A percentile compares a stretch with the other conserved stretches of the same genome.
Evolutionary conservation across 1,140 invertebrate species (phyloP).

Genomic region (Grapholita molesta): DNA sequence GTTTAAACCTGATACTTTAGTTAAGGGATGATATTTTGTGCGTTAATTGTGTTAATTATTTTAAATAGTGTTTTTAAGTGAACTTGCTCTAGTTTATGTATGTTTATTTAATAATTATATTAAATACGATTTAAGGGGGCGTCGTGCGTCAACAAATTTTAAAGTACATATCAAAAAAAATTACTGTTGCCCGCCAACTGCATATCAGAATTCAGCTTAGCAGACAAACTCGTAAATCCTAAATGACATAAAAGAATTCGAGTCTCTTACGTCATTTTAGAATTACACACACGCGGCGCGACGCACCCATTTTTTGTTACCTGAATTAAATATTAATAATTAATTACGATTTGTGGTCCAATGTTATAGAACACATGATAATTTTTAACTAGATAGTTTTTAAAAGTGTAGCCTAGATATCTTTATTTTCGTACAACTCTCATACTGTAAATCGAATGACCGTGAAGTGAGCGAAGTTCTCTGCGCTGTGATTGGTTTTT

Average conservation of each 20-base stretch:
- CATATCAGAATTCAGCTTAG: not conserved
- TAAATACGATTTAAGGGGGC: slow-evolving; percentile 57
- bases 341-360: slow-evolving; percentile 76
- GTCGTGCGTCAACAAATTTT: slow-evolving; percentile 36
- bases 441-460: slow-evolving; percentile 35
- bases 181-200: not conserved
- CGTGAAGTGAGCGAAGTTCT: not conserved
- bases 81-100: slow-evolving; percentile 70
- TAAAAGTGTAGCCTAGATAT: slow-evolving; percentile 58
- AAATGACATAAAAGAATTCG: slow-evolving; percentile 21
- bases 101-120: slow-evolving; percentile 67
- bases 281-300: slow-evolving; percentile 30
- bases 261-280: slow-evolving; percentile 22
- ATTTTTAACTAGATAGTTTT: slow-evolving; percentile 71
- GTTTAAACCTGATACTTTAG: slow-evolving; percentile 56
- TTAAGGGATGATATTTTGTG: slow-evolving; percentile 66
- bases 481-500: not conserved
- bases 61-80: slow-evolving; percentile 69
- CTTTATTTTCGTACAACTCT: slow-evolving; percentile 22
- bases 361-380: slow-evolving; percentile 75
- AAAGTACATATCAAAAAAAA: slow-evolving; percentile 1
- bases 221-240: not conserved
- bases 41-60: slow-evolving; percentile 70
- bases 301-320: slow-evolving; percentile 72
- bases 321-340: slow-evolving; percentile 76